These are phyloP conservation scores for Sialia sialis DNA, from an alignment of 2,113 vertebrate species.

Conservation along the genomic window DNA sequence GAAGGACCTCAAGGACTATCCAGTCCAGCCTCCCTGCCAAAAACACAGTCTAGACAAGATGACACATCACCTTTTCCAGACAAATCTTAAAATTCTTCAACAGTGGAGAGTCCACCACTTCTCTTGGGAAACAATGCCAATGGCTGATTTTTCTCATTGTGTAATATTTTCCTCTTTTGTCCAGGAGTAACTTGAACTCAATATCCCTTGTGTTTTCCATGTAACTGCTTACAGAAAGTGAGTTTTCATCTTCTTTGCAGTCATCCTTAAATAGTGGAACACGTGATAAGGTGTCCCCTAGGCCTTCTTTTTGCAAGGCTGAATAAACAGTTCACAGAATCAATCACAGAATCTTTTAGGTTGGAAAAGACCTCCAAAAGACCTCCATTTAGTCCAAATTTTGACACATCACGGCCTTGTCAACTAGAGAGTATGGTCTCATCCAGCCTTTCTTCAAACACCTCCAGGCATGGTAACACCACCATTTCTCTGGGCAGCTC, in stretches of 20 bases:
- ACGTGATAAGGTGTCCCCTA: neutral
- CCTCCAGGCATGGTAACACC: neutral
- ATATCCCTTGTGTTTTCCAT: neutral
- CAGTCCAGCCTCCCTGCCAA: neutral
- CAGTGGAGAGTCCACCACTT: neutral
- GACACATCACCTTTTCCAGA: neutral
- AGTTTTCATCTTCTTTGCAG: neutral
- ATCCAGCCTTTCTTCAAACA: neutral
- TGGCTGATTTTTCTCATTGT: neutral
- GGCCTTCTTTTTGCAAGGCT: neutral
- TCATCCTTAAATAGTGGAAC: neutral
- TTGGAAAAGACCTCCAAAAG: neutral
- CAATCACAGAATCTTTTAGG: neutral
- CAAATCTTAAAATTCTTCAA: neutral
- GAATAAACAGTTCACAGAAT: neutral
- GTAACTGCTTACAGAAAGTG: neutral
- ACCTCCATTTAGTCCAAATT: neutral
- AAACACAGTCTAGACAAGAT: neutral
- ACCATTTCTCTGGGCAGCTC: neutral
- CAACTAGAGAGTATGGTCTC: neutral
- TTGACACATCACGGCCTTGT: neutral
- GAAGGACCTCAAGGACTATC: neutral
- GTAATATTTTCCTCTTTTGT: neutral
- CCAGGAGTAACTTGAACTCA: neutral
- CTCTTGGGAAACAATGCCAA: neutral